These are phyloP conservation scores for Engraulis encrasicolus DNA, from an alignment of 2,113 vertebrate species.

Conservation along the genomic window DNA sequence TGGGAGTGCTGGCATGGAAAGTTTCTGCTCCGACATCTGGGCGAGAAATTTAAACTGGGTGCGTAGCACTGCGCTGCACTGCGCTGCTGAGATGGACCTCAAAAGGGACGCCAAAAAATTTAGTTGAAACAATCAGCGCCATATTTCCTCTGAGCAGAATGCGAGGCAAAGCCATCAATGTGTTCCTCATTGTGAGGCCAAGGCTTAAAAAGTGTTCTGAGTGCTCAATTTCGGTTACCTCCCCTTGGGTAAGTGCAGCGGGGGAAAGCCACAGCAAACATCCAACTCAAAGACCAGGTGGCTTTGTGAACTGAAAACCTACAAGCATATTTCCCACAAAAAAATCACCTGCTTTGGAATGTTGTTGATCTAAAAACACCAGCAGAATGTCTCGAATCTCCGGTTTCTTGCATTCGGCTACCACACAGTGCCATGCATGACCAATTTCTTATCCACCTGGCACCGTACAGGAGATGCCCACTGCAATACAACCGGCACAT, in stretches of 20 bases:
- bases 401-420: background rate
- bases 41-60: slow-evolving; percentile 2
- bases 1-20: background rate
- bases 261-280: background rate
- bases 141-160: background rate
- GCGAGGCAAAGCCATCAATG: background rate
- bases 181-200: slow-evolving; percentile 18
- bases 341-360: background rate
- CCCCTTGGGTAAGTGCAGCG: background rate
- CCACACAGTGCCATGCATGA: background rate
- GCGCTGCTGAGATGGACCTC: background rate
- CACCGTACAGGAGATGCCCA: background rate
- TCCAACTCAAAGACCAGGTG: background rate
- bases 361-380: background rate
- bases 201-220: background rate
- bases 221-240: background rate
- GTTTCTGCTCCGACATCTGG: slow-evolving; percentile 1
- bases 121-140: slow-evolving; percentile 7
- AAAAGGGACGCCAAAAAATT: background rate
- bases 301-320: background rate
- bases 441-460: background rate
- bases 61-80: no score
- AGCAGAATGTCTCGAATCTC: background rate
- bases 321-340: background rate
- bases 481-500: no score